Evolutionary conservation across 2,797 vertebrate genomes (phyloP), one percentile per base, ranked within the genome.

Genomic region (Megalops cyprinoides): DNA sequence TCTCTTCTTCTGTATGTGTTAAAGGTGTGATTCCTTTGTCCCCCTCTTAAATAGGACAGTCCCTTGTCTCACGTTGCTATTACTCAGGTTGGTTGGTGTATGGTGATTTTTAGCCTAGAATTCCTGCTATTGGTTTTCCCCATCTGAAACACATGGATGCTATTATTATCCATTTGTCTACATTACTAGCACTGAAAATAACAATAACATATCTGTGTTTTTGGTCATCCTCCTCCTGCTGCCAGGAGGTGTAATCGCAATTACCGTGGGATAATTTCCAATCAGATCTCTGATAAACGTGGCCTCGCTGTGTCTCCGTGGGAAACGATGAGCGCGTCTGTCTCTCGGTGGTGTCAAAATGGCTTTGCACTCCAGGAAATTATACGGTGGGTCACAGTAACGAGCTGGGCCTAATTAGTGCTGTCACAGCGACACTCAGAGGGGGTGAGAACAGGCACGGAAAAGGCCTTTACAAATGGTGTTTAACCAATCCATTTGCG

Each of bases 401-500:
- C 82, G 85, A 88, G 87, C 86, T 90, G 42, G 56, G 90, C 89
- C 92, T 94, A 95, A 97, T 95, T 94, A 94, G 91, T 84, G 83
- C 81, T 49, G 88, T 88, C 85, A 85, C 83, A 87, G 82, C 0
- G 84, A 87, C 75, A 86, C 83, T 89, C 84, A 79, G 84, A 85
- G 84, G 85, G 78, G 90, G 85, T 84, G 86, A 84, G 91, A 88
- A 92, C 90, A n/a, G n/a, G n/a, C n/a, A n/a, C n/a, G n/a, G n/a
- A n/a, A n/a, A n/a, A n/a, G n/a, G 89, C 87, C 90, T 90, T 74
- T 73, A 88, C 85, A 89, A 90, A 96, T 90, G 85, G 90, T 90
- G 93, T 94, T 95, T 96, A 96, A 96, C 94, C 94, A 95, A 95
- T 96, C 93, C 94, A 96, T 96, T 96, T 95, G 91, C 93, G 94